Percentiles rank a stretch among this genome's conserved stretches.
Evolutionary conservation across 2,888 invertebrate species (phyloP).

Genomic region (Barypeithes pellucidus): DNA sequence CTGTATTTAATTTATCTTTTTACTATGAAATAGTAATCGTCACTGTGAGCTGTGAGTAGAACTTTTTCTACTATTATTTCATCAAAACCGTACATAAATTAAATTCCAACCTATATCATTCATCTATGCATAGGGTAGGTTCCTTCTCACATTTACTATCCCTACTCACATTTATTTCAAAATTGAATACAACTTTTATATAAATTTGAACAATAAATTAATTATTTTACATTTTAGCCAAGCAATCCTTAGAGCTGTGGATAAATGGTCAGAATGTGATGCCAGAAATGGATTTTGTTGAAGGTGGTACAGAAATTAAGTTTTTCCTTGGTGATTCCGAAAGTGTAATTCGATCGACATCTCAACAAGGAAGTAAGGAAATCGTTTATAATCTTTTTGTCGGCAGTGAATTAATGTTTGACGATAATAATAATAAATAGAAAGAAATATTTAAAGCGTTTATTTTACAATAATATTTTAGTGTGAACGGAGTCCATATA

Average conservation of each 20-base stretch:
- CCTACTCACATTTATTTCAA: no score
- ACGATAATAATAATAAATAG: slow-evolving; percentile 58
- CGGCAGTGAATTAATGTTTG: slow-evolving; percentile 63
- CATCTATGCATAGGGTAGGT: no score
- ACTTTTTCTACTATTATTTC: no score
- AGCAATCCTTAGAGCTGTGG: slow-evolving; percentile 84
- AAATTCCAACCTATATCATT: no score
- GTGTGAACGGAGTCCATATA: no score
- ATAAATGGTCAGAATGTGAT: slow-evolving; percentile 81
- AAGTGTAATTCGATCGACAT: slow-evolving; percentile 69
- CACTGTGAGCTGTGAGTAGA: no score
- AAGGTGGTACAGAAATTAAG: slow-evolving; percentile 88
- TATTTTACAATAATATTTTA: no score
- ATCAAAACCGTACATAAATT: no score
- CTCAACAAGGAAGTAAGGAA: slow-evolving; percentile 73
- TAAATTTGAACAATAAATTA: slow-evolving; percentile 28
- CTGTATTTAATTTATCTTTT: no score
- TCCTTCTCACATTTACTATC: no score
- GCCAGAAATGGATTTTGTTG: slow-evolving; percentile 86
- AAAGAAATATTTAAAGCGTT: neutral
- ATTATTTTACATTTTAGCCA: slow-evolving; percentile 74
- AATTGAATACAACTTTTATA: neutral
- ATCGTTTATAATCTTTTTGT: slow-evolving; percentile 62
- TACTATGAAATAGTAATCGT: no score
- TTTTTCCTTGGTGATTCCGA: slow-evolving; percentile 76